These are phyloP conservation scores for Andrena hattorfiana DNA, from an alignment of 2,888 invertebrate species.

Conservation along the genomic window DNA sequence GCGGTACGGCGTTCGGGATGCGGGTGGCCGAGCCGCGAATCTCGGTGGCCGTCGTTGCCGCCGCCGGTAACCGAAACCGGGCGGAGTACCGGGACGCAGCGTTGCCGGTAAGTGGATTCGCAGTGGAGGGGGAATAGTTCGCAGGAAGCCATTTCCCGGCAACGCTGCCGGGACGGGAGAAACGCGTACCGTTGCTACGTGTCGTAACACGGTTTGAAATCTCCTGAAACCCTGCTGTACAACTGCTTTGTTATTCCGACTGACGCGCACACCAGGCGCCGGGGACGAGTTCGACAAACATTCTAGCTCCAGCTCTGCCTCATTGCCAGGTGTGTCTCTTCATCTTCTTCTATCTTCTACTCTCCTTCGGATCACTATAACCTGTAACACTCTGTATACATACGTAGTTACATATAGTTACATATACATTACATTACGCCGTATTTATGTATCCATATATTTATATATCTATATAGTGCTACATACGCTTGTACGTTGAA, in stretches of 20 bases:
- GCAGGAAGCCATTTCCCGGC: no score
- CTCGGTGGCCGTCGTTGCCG: no score
- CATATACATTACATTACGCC: background rate
- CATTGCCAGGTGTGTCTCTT: conserved; percentile 88
- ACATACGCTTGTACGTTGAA: background rate
- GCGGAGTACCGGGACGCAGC: no score
- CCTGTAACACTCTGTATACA: conserved; percentile 22
- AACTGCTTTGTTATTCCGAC: conserved; percentile 84
- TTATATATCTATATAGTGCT: no score
- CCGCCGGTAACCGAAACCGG: no score
- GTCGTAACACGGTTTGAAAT: conserved; percentile 51
- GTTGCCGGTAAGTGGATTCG: no score
- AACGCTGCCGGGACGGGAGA: no score
- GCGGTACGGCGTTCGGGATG: background rate
- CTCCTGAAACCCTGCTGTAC: conserved; percentile 79
- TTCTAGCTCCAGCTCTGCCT: conserved; percentile 90
- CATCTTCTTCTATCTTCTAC: conserved; percentile 78
- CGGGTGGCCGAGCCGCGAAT: background rate
- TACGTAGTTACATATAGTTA: conserved; percentile 31
- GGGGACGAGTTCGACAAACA: conserved; percentile 90
- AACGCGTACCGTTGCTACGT: conserved; percentile 7
- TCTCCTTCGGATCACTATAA: conserved; percentile 68
- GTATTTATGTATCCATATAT: background rate
- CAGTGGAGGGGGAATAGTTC: no score
- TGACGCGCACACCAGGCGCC: conserved; percentile 84